Conservation (phyloP, 2,888 invertebrate species). For the Cactoblastis cactorum region DNA sequence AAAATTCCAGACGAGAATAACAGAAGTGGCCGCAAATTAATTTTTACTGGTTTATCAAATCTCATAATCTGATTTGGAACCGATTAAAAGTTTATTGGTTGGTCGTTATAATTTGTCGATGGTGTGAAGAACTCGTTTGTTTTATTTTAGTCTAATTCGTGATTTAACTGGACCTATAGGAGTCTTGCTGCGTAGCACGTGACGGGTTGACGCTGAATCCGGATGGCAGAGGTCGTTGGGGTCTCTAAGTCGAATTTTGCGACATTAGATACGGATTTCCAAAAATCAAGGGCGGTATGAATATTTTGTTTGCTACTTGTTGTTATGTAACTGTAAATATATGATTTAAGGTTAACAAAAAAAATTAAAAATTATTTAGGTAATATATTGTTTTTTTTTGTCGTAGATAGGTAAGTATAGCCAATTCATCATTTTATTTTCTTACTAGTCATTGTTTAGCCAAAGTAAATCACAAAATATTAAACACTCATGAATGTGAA, state of each 20-base stretch:
- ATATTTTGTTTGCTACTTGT: too few species aligned
- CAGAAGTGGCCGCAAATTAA: background rate
- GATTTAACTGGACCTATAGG: background rate
- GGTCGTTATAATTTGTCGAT: background rate
- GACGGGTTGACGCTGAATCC: conserved; percentile 8
- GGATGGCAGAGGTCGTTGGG: conserved; percentile 8
- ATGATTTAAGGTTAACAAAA: too few species aligned
- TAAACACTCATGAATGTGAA: too few species aligned
- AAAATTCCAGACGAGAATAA: background rate
- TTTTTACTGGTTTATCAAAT: background rate
- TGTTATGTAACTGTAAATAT: too few species aligned
- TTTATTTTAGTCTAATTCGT: background rate
- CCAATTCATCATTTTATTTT: too few species aligned
- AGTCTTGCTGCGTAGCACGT: background rate
- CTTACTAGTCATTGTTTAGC: too few species aligned
- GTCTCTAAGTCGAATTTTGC: background rate
- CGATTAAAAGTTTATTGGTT: background rate
- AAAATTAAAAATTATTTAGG: too few species aligned
- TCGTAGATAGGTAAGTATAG: too few species aligned
- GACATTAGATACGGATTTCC: background rate
- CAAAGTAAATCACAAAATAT: too few species aligned
- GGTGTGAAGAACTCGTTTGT: background rate
- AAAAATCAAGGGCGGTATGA: too few species aligned
- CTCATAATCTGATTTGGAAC: background rate
- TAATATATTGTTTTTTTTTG: too few species aligned